phyloP scores from a whole-genome alignment of 2,113 vertebrate genomes.

The Silurus asotus region DNA sequence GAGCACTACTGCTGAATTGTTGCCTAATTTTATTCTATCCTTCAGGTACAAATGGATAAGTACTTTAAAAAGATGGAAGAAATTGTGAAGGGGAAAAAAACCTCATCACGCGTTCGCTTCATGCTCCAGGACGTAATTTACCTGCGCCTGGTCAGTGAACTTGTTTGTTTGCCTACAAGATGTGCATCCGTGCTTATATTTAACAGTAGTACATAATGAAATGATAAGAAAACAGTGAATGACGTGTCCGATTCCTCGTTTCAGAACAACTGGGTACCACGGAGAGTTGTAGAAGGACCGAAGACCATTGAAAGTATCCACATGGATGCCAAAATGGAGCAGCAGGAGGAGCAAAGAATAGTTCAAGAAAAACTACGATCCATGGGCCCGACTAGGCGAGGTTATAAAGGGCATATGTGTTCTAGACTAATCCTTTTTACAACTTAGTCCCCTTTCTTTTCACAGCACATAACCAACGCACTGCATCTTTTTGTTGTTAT shows the following conservation, averaged over 20 bases:
- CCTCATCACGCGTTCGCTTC: constrained; percentile 93
- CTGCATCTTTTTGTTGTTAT: neutral
- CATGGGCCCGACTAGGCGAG: constrained; percentile 86
- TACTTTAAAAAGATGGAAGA: constrained; percentile 99
- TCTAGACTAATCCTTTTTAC: constrained; percentile 64
- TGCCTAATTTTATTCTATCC: neutral
- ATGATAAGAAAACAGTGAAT: no score
- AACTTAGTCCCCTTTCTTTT: constrained; percentile 48
- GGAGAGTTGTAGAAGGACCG: constrained; percentile 91
- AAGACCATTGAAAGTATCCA: constrained; percentile 98
- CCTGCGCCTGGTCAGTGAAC: constrained; percentile 85
- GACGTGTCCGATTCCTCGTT: no score
- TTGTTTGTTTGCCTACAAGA: neutral
- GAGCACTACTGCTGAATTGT: no score
- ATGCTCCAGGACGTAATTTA: constrained; percentile 97
- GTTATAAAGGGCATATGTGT: neutral
- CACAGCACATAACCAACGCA: neutral
- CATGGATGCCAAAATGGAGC: constrained; percentile 96
- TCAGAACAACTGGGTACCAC: constrained; percentile 94
- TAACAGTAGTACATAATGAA: neutral
- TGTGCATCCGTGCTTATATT: neutral
- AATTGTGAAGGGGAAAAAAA: constrained; percentile 97
- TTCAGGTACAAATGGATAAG: constrained; percentile 95
- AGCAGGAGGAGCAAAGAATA: constrained; percentile 95
- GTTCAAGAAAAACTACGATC: constrained; percentile 93